phyloP scores from a whole-genome alignment of 2,113 vertebrate genomes.

The Percopsis transmontana region DNA sequence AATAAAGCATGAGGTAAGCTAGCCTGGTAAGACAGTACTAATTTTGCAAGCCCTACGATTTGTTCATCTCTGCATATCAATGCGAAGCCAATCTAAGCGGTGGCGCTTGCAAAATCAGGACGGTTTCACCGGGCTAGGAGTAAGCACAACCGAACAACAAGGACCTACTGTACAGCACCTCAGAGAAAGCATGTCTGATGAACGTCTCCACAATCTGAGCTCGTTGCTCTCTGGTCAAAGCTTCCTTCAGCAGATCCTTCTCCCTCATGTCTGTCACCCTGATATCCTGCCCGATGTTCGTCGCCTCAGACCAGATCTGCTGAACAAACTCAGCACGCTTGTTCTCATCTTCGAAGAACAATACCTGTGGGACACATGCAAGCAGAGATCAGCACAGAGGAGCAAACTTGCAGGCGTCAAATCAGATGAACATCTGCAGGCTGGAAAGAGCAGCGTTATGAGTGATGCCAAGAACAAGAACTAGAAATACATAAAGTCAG shows the following conservation, averaged over 20 bases:
- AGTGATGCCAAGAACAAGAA: neutral
- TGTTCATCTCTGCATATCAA: too few species aligned
- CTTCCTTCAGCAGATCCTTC: conserved; percentile 81
- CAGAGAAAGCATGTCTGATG: conserved; percentile 91
- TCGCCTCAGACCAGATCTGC: conserved; percentile 66
- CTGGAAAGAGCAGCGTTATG: neutral
- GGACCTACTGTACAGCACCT: conserved; percentile 76
- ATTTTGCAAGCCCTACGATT: neutral
- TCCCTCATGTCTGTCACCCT: conserved; percentile 76
- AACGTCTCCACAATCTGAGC: conserved; percentile 90
- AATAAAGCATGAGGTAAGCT: conserved; percentile 39
- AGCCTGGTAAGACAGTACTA: too few species aligned
- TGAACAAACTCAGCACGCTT: conserved; percentile 80
- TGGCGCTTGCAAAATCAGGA: too few species aligned
- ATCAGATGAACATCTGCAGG: conserved; percentile 15
- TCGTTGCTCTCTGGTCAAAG: conserved; percentile 88
- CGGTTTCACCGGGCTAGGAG: too few species aligned
- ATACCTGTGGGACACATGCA: conserved; percentile 74
- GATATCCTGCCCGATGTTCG: conserved; percentile 53
- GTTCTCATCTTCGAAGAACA: conserved; percentile 83
- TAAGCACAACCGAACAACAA: neutral
- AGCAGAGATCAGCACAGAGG: neutral
- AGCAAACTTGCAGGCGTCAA: neutral
- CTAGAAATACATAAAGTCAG: too few species aligned
- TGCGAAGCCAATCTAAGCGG: too few species aligned